Evolutionary conservation across 2,113 vertebrate species (phyloP).

Genomic region (Sander lucioperca): DNA sequence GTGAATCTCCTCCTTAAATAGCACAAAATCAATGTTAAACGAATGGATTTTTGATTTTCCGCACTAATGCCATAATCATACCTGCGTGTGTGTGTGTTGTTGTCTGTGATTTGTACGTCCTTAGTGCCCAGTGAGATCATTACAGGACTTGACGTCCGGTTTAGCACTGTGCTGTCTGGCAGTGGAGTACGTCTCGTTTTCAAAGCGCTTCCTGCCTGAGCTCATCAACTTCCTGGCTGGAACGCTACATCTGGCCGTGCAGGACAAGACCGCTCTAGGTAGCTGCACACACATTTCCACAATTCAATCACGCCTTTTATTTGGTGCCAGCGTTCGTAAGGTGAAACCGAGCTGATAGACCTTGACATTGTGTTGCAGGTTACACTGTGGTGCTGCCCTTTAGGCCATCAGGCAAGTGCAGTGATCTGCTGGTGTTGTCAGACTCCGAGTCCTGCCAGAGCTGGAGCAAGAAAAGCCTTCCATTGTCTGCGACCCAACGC

Average conservation of each 20-base stretch:
- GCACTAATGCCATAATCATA: not conserved
- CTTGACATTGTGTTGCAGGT: conserved; percentile 78
- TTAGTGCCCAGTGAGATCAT: conserved; percentile 89
- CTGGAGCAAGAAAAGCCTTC: conserved; percentile 86
- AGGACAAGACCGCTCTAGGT: conserved; percentile 84
- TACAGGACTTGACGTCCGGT: conserved; percentile 88
- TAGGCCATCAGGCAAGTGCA: conserved; percentile 82
- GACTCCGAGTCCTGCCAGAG: conserved; percentile 77
- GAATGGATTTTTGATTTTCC: not conserved
- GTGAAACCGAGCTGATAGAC: not conserved
- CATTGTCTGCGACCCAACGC: conserved; percentile 73
- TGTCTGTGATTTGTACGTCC: not conserved
- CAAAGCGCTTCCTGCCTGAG: conserved; percentile 92
- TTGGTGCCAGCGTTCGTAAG: not conserved
- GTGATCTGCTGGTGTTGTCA: conserved; percentile 85
- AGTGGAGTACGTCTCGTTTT: conserved; percentile 91
- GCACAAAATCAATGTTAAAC: not conserved
- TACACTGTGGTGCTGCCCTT: conserved; percentile 89
- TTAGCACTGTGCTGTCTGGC: conserved; percentile 90
- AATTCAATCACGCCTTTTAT: not conserved
- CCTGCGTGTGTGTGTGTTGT: conserved; percentile 12
- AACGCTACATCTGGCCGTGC: conserved; percentile 88
- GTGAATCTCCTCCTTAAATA: not conserved
- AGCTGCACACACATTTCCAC: conserved; percentile 1
- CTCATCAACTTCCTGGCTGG: conserved; percentile 92